Evolutionary conservation across 2,113 vertebrate genomes (phyloP).

Genomic region (Phyllostomus discolor): DNA sequence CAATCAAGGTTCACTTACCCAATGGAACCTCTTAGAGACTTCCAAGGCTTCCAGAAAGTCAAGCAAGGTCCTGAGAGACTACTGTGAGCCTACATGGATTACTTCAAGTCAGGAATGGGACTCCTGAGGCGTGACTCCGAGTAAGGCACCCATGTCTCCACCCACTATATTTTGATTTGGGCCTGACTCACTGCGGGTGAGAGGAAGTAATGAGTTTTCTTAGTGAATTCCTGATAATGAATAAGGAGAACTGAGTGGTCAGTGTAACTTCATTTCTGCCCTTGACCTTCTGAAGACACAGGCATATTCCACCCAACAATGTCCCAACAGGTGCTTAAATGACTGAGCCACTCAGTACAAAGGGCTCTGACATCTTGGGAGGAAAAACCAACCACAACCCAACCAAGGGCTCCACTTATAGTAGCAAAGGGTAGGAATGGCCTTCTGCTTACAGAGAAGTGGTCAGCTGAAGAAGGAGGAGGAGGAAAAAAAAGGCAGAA

Average conservation of each 20-base stretch:
- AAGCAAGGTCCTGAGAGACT: background rate
- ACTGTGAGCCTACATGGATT: background rate
- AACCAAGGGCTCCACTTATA: background rate
- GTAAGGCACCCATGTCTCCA: background rate
- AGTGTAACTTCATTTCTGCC: background rate
- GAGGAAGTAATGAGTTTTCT: slow-evolving; percentile 10
- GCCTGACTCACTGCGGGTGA: slow-evolving; percentile 6
- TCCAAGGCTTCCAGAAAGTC: background rate
- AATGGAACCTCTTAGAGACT: background rate
- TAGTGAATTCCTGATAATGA: background rate
- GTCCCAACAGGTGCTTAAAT: background rate
- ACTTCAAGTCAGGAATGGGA: background rate
- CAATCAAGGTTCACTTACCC: background rate
- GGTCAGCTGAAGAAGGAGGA: background rate
- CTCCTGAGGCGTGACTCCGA: background rate
- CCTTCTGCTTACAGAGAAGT: background rate
- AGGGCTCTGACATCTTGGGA: background rate
- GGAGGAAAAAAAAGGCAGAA: background rate
- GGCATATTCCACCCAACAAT: background rate
- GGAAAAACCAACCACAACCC: background rate
- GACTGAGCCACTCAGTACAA: background rate
- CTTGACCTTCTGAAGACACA: background rate
- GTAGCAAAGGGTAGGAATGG: background rate
- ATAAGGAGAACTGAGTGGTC: background rate
- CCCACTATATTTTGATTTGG: background rate